These are phyloP conservation scores for Sylvia borin DNA, from an alignment of 2,797 vertebrate species.

Conservation along the genomic window DNA sequence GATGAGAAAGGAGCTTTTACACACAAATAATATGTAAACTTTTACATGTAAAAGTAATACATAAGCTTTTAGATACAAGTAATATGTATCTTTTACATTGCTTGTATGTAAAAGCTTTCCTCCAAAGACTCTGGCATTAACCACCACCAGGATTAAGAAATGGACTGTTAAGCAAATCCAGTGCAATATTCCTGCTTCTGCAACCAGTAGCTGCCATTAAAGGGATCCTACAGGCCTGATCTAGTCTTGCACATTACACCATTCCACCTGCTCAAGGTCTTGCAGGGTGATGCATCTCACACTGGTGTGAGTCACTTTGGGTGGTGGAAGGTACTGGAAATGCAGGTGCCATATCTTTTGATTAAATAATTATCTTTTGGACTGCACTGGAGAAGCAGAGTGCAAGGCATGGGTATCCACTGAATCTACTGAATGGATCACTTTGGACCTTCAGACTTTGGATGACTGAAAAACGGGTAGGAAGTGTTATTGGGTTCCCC, in stretches of 20 bases:
- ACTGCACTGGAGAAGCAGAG: neutral
- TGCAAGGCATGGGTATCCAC: neutral
- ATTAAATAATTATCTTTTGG: neutral
- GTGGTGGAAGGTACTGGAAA: neutral
- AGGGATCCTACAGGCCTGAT: neutral
- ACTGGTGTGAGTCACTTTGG: neutral
- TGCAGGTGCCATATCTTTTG: accelerated
- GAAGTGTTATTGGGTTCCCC: neutral
- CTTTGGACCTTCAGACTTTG: neutral
- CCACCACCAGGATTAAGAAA: neutral
- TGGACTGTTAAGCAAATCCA: neutral
- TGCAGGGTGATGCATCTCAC: neutral
- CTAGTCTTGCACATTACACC: neutral
- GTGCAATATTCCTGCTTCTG: neutral
- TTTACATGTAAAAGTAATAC: too few relatives aligned
- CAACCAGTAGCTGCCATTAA: neutral
- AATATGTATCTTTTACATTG: too few relatives aligned
- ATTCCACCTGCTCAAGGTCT: neutral
- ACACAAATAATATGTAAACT: too few relatives aligned
- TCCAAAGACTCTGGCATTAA: neutral
- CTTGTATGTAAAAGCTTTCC: neutral
- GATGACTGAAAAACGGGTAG: neutral
- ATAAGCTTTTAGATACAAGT: too few relatives aligned
- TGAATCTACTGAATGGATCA: neutral
- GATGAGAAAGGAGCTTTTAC: neutral